Conservation (phyloP, 1,140 invertebrate genomes). For the Gryllus bimaculatus region DNA sequence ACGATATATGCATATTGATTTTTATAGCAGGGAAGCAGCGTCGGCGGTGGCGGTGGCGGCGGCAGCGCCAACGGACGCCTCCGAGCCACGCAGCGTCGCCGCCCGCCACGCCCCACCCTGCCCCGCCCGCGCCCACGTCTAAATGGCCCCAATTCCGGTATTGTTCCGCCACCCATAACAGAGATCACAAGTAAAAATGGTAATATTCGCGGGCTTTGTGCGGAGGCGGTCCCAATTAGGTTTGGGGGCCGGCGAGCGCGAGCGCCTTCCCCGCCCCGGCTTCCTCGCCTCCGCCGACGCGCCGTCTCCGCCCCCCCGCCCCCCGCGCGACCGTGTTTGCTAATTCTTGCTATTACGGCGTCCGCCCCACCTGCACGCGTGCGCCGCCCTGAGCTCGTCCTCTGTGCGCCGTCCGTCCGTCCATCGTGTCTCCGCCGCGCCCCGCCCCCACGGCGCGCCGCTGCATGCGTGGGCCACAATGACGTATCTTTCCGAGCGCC, state of each 20-base stretch:
- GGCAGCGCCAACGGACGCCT: neutral
- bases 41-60: too few species aligned
- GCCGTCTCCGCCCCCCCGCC: neutral
- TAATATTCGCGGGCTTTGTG: slow-evolving; percentile 19
- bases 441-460: too few species aligned
- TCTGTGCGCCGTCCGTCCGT: neutral
- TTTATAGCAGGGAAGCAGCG: slow-evolving; percentile 14
- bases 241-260: slow-evolving; percentile 22
- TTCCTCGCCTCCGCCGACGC: slow-evolving; percentile 23
- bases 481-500: neutral
- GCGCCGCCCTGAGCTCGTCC: neutral
- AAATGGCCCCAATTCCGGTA: slow-evolving; percentile 20
- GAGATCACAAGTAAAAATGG: slow-evolving; percentile 20
- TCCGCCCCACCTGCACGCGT: neutral
- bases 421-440: neutral
- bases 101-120: too few species aligned
- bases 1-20: slow-evolving; percentile 17
- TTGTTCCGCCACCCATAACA: slow-evolving; percentile 21
- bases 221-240: slow-evolving; percentile 17
- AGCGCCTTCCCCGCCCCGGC: slow-evolving; percentile 22
- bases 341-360: neutral
- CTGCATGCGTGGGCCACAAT: neutral
- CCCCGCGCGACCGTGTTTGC: neutral
- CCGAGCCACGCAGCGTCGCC: neutral
- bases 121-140: neutral